phyloP scores from a whole-genome alignment of 64 coral and sea anemone genomes.

The Stylophora pistillata region DNA sequence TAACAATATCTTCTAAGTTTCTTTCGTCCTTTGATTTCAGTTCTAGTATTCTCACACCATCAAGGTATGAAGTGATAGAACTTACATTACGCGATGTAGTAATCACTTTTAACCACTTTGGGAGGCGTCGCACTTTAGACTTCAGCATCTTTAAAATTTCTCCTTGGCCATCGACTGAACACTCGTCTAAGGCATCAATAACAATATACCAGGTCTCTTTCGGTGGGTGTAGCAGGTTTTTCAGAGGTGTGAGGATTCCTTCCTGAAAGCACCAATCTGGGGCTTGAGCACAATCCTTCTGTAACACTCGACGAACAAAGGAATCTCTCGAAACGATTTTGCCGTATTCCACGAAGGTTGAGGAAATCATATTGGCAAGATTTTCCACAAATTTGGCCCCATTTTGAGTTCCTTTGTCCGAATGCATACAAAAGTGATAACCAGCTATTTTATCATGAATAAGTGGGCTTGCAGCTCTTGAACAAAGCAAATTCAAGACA shows the following conservation, averaged over 20 bases:
- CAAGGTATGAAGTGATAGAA: slow-evolving; percentile 8
- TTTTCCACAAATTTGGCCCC: slow-evolving; percentile 55
- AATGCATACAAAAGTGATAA: slow-evolving; percentile 73
- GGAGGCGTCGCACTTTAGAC: neutral
- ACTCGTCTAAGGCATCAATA: slow-evolving; percentile 66
- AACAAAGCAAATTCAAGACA: slow-evolving; percentile 60
- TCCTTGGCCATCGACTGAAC: neutral
- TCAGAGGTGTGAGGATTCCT: slow-evolving; percentile 30
- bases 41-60: slow-evolving; percentile 39
- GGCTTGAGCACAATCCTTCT: slow-evolving; percentile 15
- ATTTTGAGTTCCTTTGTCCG: slow-evolving; percentile 56
- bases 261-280: slow-evolving; percentile 44
- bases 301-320: slow-evolving; percentile 10
- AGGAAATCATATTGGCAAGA: slow-evolving; percentile 30
- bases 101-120: slow-evolving; percentile 61
- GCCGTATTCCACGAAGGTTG: slow-evolving; percentile 6
- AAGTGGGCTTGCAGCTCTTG: slow-evolving; percentile 25
- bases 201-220: slow-evolving; percentile 20
- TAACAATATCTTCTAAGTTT: slow-evolving; percentile 65
- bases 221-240: neutral
- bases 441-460: slow-evolving; percentile 56
- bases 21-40: slow-evolving; percentile 38
- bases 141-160: slow-evolving; percentile 19
- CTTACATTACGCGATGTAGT: slow-evolving; percentile 45
- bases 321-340: neutral